A percentile compares a stretch with the other conserved stretches of the same genome.
Evolutionary conservation across 2,888 invertebrate species (phyloP).

Genomic region (Drosophila prolongata): DNA sequence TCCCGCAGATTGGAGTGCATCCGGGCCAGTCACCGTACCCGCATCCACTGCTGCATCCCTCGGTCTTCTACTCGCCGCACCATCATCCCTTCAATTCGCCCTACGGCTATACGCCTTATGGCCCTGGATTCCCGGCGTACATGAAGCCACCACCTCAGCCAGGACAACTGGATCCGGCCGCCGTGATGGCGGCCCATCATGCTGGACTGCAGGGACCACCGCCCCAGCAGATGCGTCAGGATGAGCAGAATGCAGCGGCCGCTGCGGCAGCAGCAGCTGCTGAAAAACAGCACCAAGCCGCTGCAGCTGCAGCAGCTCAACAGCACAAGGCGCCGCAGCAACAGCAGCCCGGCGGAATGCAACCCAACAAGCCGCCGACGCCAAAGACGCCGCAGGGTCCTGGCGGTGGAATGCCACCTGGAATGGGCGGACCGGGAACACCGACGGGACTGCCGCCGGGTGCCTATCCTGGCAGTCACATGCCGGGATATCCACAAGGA

Average conservation of each 20-base stretch:
- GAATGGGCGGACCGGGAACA: slow-evolving; percentile 73
- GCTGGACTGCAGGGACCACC: slow-evolving; percentile 84
- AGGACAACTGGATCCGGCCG: slow-evolving; percentile 82
- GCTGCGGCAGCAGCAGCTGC: slow-evolving; percentile 75
- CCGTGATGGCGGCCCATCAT: slow-evolving; percentile 83
- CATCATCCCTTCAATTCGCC: slow-evolving; percentile 88
- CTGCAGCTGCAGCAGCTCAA: slow-evolving; percentile 56
- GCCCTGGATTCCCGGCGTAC: slow-evolving; percentile 84
- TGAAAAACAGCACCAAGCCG: slow-evolving; percentile 52
- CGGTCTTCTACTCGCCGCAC: slow-evolving; percentile 89
- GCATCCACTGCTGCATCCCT: slow-evolving; percentile 88
- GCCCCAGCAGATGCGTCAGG: slow-evolving; percentile 84
- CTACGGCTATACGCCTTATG: slow-evolving; percentile 86
- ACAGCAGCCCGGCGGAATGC: slow-evolving; percentile 68
- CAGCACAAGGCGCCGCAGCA: slow-evolving; percentile 82
- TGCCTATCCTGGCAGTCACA: slow-evolving; percentile 82
- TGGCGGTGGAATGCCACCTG: slow-evolving; percentile 68
- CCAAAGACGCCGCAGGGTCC: slow-evolving; percentile 84
- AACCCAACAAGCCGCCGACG: slow-evolving; percentile 84
- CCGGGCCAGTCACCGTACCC: slow-evolving; percentile 90
- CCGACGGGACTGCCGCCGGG: slow-evolving; percentile 82
- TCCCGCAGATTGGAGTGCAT: slow-evolving; percentile 87
- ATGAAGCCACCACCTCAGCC: slow-evolving; percentile 84
- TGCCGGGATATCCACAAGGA: slow-evolving; percentile 81
- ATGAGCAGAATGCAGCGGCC: slow-evolving; percentile 83